Evolutionary conservation across 2,113 vertebrate species (phyloP), one percentile per base, ranked within the genome.

Genomic region (Candoia aspera): DNA sequence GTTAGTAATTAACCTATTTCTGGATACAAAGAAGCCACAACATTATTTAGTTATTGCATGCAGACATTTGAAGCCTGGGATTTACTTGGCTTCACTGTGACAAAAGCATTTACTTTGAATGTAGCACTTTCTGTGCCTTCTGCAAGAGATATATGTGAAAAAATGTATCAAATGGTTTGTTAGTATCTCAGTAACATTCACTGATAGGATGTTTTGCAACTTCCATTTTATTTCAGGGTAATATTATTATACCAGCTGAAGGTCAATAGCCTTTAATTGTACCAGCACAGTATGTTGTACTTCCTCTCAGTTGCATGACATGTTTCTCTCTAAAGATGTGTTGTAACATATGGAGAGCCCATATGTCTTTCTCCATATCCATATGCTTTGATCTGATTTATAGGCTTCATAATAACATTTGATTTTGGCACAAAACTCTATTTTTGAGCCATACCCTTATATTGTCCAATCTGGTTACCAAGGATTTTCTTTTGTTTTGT

Each of bases 351-450:
- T 95, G 96, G 91, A 95, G 86, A 94, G 0, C 1, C 94, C 96
- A 92, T 97, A 97, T 96, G 97, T 29, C 97, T 97, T 94, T 6
- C 88, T 96, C 29, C 0, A 94, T 85, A 95, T 91, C 96, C 96
- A 97, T 97, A 96, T 97, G 97, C n/a, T 96, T 95, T 93, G 86
- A 92, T 95, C 94, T 95, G 13, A 95, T 94, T 62, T 93, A 96
- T 93, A 93, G 91, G 49, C 85, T 96, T 95, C 83, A 95, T 97
- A 97, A 96, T 95, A 88, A 73, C 58, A 93, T 96, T 94, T 94
- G 93, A 92, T 95, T 95, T 96, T 94, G 93, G 88, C 94, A 94
- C 92, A 93, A 83, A 68, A 93, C 84, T 94, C 92, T 84, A 87
- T 64, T 49, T 95, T 91, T 13, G 86, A 95, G 68, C 83, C 55